phyloP scores from a whole-genome alignment of 1,140 invertebrate genomes.

The Scylla paramamosain region DNA sequence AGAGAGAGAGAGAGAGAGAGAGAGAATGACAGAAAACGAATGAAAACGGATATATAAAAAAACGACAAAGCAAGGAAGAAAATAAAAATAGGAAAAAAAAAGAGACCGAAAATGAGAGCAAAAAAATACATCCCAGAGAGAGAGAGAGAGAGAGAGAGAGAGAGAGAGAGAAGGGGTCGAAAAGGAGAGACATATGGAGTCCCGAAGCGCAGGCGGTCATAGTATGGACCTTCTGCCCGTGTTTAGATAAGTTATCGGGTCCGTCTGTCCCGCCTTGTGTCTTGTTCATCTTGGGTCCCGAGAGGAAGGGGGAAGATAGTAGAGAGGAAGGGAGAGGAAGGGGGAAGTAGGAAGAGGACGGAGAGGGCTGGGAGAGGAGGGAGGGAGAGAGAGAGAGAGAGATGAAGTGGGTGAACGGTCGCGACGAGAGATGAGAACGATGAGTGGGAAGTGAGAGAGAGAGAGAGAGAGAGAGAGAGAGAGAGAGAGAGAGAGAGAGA shows the following conservation, averaged over 20 bases:
- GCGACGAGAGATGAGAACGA: neutral
- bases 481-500: constrained; percentile 13
- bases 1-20: too few species aligned
- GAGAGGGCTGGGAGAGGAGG: neutral
- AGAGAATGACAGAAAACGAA: too few species aligned
- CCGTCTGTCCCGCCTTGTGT: neutral
- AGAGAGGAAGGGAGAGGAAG: neutral
- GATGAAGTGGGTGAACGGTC: neutral
- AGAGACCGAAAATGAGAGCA: too few species aligned
- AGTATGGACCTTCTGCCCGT: neutral
- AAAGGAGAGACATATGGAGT: too few species aligned
- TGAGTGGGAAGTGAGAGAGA: neutral
- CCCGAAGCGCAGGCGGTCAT: neutral
- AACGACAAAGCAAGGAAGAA: neutral
- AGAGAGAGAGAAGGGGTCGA: too few species aligned
- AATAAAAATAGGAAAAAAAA: too few species aligned
- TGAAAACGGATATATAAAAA: too few species aligned
- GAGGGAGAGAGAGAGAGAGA: neutral
- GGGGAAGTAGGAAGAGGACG: neutral
- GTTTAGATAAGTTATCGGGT: neutral
- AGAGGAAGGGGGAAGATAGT: neutral
- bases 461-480: constrained; percentile 41
- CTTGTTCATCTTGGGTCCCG: neutral
- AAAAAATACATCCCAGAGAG: too few species aligned
- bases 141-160: too few species aligned